Evolutionary conservation across 2,888 invertebrate species (phyloP).

Genomic region (Tortrix viridana): DNA sequence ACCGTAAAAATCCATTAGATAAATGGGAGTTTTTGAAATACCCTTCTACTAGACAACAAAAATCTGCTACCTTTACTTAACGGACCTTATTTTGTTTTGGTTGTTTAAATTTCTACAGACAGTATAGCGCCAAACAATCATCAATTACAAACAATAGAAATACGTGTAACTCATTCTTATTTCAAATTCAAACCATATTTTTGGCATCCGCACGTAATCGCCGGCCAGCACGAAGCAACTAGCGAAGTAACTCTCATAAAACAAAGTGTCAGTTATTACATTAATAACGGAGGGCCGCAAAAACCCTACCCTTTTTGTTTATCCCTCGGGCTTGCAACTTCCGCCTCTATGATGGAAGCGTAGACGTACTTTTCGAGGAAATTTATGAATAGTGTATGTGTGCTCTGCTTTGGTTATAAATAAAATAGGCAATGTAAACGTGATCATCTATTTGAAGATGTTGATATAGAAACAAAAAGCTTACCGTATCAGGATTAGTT

Average conservation of each 20-base stretch:
- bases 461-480: neutral
- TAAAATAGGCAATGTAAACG: conserved; percentile 20
- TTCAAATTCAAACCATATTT: conserved; percentile 11
- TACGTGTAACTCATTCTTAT: neutral
- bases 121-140: too few species aligned
- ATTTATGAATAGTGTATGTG: conserved; percentile 39
- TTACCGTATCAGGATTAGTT: neutral
- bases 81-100: too few species aligned
- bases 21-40: too few species aligned
- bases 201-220: conserved; percentile 38
- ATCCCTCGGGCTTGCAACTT: conserved; percentile 62
- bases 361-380: conserved; percentile 36
- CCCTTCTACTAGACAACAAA: too few species aligned
- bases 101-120: neutral
- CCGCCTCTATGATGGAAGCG: conserved; percentile 59
- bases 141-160: neutral
- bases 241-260: conserved; percentile 77
- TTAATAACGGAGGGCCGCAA: conserved; percentile 75
- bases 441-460: conserved; percentile 8
- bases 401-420: conserved; percentile 33
- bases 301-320: conserved; percentile 76
- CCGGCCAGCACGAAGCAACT: conserved; percentile 54
- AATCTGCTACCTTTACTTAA: too few species aligned
- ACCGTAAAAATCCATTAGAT: too few species aligned
- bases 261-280: conserved; percentile 82